Base-by-base conservation (phyloP, 2,797 vertebrate genomes). In the Cetoscarus ocellatus region DNA sequence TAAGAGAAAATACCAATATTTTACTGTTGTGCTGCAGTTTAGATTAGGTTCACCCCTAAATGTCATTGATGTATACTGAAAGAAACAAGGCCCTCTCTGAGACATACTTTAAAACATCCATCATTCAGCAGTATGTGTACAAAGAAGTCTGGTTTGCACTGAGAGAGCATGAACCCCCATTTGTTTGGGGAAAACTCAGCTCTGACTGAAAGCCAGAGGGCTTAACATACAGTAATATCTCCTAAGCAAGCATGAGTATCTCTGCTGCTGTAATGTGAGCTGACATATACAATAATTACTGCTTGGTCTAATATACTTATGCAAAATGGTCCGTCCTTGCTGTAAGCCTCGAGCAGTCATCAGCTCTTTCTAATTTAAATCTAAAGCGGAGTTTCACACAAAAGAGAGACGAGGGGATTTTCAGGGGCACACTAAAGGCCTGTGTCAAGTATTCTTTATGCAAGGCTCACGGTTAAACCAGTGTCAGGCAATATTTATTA, bases 41-140 rank as follows among this genome's bases (percentile, higher is more conserved):
- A 75, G 51, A 86, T 54, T 52, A 77, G 63, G 73, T 40, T 77
- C 52, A 35, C 73, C 77, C 74, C 79, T 15, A 63, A 68, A 80
- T 61, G 80, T 84, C 54, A 72, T 61, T 76, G 75, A 80, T 67
- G 49, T 70, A 80, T 15, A 67, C 43, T n/a, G 75, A 83, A 59
- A 57, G 65, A 84, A 79, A 78, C 64, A 76, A 77, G 79, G 42
- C 40, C 44, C 27, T 0, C n/a, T 69, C 64, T 76, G 27, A 27
- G 27, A 27, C 77, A 70, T 27, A 17, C 75, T 75, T 76, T 71
- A 74, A 77, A 81, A 79, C 84, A 79, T 39, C 1, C 1, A 8
- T 17, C 42, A 35, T 71, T 14, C 53, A 50, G 14, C 52, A 70
- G 66, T 77, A 74, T 80, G 50, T 72, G 82, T 19, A 61, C 15